These are phyloP conservation scores for Leptinotarsa defecta DNA, from an alignment of 1,140 invertebrate genomes.

Conservation along the genomic window DNA sequence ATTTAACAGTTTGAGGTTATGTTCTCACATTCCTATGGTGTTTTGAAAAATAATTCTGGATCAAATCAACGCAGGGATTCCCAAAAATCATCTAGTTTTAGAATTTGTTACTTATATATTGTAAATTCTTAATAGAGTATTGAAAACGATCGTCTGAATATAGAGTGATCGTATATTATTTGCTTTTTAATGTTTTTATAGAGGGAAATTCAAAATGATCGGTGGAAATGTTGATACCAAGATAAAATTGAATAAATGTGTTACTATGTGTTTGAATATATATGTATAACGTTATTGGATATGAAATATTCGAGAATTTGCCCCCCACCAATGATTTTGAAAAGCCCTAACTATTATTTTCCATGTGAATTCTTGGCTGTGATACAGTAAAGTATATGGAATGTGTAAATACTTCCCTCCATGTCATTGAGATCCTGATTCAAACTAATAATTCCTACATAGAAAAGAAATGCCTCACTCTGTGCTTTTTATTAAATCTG, in stretches of 20 bases:
- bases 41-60: constrained; percentile 3
- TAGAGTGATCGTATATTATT: constrained; percentile 7
- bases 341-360: constrained; percentile 37
- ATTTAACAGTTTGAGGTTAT: constrained; percentile 9
- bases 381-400: constrained; percentile 57
- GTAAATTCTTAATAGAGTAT: constrained; percentile 38
- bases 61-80: constrained; percentile 4
- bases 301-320: neutral
- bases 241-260: too few relatives aligned
- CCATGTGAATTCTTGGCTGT: constrained; percentile 58
- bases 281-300: neutral
- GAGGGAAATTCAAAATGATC: neutral
- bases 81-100: constrained; percentile 24
- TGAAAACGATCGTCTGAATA: constrained; percentile 28
- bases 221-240: neutral
- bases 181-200: constrained; percentile 50
- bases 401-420: constrained; percentile 53
- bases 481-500: constrained; percentile 41
- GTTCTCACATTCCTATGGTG: constrained; percentile 17
- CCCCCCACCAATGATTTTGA: neutral
- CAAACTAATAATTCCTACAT: constrained; percentile 39
- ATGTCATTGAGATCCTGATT: constrained; percentile 43
- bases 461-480: constrained; percentile 47
- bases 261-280: too few relatives aligned
- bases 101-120: constrained; percentile 41